phyloP scores from a whole-genome alignment of 2,888 invertebrate genomes.

The Phortica magna region DNA sequence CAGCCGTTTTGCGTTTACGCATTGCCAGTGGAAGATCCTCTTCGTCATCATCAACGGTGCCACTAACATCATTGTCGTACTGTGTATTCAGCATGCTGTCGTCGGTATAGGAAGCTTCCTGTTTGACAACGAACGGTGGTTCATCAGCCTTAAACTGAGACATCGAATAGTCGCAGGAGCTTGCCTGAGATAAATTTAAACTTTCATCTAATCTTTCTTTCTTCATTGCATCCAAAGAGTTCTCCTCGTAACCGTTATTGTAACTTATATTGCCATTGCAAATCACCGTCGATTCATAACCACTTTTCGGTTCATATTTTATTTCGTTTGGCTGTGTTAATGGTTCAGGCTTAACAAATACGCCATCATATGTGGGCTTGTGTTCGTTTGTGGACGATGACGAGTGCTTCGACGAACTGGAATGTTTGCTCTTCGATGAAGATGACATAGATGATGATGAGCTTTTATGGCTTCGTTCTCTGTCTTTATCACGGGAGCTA shows the following conservation, averaged over 20 bases:
- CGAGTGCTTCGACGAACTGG: constrained; percentile 67
- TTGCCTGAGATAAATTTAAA: constrained; percentile 80
- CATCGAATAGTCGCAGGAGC: constrained; percentile 85
- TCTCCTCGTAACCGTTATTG: constrained; percentile 67
- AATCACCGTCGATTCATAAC: constrained; percentile 18
- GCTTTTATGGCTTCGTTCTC: constrained; percentile 62
- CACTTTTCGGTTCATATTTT: constrained; percentile 49
- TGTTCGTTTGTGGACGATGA: constrained; percentile 66
- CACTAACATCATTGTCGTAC: constrained; percentile 56
- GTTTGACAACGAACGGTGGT: constrained; percentile 74
- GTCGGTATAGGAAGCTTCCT: constrained; percentile 74
- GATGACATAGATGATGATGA: constrained; percentile 68
- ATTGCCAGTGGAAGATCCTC: constrained; percentile 88
- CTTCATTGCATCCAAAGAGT: constrained; percentile 60
- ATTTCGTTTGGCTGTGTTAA: constrained; percentile 67
- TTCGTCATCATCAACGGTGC: constrained; percentile 81
- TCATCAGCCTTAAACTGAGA: constrained; percentile 83
- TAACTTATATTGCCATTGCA: constrained; percentile 57
- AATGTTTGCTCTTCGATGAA: constrained; percentile 77
- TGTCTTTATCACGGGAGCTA: constrained; percentile 72
- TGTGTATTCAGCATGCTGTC: constrained; percentile 63
- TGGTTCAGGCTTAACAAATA: constrained; percentile 72
- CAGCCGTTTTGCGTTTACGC: constrained; percentile 67
- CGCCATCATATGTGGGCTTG: constrained; percentile 64
- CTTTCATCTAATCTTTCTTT: constrained; percentile 64